Evolutionary conservation across 2,113 vertebrate genomes (phyloP), one percentile per base, ranked within the genome.

Genomic region (Gnathonemus echidnorhynchus): DNA sequence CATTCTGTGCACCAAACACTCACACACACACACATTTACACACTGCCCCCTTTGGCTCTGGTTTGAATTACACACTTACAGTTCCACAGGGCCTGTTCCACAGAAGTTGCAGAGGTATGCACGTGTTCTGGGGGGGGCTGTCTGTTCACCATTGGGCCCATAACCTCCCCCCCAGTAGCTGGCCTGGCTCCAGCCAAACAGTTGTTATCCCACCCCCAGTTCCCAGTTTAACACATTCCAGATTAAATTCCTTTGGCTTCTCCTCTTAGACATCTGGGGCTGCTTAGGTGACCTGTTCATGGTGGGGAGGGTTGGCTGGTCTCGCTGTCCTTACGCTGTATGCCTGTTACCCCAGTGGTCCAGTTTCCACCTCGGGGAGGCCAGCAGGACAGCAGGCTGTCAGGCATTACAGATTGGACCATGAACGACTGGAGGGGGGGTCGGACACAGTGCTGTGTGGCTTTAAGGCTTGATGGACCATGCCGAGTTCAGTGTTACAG

Each of bases 161-260:
- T 21, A 24, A 48, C 39, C 62, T 70, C 45, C 83, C 89, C 88
- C 89, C 74, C 88, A 88, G 89, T 88, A 90, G 90, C 89, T 87
- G 88, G 90, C 86, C 31, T 39, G 35, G n/a, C n/a, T 89, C 90
- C 90, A 91, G 52, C 50, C 31, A 56, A 46, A 15, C 87, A 58
- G 66, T 89, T 62, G 74, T 66, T 87, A 19, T n/a, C 39, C 15
- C n/a, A 6, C 39, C 53, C 39, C 45, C 35, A 48, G 13, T 70
- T 74, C n/a, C 10, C 8, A 88, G 56, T 85, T 80, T 89, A 77
- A 86, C 62, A 74, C 90, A 89, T 91, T 89, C 88, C 90, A 91
- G 84, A 89, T 91, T 87, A 89, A 89, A 91, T 91, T 88, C 88
- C 85, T 45, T n/a, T 66, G 31, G 53, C 31, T 87, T 87, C 56